Evolutionary conservation across 2,888 invertebrate genomes (phyloP).

Genomic region (Parochlus steinenii): DNA sequence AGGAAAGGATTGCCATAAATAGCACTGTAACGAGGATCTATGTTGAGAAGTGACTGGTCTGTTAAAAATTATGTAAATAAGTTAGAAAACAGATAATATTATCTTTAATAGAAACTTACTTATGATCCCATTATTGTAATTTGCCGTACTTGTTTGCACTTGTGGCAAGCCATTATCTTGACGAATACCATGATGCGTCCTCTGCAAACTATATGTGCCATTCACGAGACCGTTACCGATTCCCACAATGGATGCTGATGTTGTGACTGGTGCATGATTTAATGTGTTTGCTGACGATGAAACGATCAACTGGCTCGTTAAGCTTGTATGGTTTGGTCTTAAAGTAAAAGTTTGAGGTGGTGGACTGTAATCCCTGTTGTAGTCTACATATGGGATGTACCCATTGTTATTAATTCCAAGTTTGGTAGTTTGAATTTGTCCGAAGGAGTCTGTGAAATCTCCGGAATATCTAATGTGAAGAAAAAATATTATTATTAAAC

Average conservation of each 20-base stretch:
- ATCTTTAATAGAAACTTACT: conserved; percentile 1
- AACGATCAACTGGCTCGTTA: conserved; percentile 31
- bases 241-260: conserved; percentile 12
- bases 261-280: conserved; percentile 8
- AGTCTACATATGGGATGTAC: conserved; percentile 71
- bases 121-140: conserved; percentile 4
- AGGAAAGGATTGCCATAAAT: conserved; percentile 82
- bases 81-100: not conserved
- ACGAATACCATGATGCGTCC: conserved; percentile 4
- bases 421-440: conserved; percentile 28
- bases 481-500: conserved; percentile 8
- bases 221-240: conserved; percentile 6
- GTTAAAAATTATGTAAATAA: not conserved
- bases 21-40: conserved; percentile 73
- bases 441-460: conserved; percentile 25
- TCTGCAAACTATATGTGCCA: conserved; percentile 11
- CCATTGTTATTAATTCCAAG: conserved; percentile 70
- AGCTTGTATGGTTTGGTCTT: conserved; percentile 28
- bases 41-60: conserved; percentile 29
- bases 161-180: conserved; percentile 6
- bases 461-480: conserved; percentile 23
- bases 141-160: not conserved
- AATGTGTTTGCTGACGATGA: conserved; percentile 11
- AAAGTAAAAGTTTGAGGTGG: conserved; percentile 42
- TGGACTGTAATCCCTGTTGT: conserved; percentile 65